These are phyloP conservation scores for Forbesichthys agassizii DNA, from an alignment of 2,113 vertebrate species.

Conservation along the genomic window DNA sequence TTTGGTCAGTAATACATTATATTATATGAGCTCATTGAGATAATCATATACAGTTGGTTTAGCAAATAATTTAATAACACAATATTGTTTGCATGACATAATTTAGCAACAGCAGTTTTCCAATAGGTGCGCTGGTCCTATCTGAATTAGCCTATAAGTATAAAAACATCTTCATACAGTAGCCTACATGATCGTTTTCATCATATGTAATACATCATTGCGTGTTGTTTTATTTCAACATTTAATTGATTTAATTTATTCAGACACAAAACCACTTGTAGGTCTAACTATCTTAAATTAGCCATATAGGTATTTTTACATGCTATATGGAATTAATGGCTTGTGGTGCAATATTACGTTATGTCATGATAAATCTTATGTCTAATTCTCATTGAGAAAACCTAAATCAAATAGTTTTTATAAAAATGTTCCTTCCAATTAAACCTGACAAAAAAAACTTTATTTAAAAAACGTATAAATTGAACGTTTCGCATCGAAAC, in stretches of 20 bases:
- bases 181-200: not conserved
- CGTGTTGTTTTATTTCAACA: too few relatives aligned
- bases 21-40: too few relatives aligned
- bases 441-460: too few relatives aligned
- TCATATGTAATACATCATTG: not conserved
- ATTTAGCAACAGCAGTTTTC: too few relatives aligned
- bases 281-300: constrained; percentile 26
- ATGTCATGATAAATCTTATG: not conserved
- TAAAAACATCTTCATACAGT: not conserved
- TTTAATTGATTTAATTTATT: not conserved
- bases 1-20: constrained; percentile 35
- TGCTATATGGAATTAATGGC: too few relatives aligned
- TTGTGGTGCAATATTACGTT: not conserved
- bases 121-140: not conserved
- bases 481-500: not conserved
- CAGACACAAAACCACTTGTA: not conserved
- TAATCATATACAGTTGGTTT: too few relatives aligned
- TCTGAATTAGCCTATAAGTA: not conserved
- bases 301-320: too few relatives aligned
- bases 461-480: not conserved
- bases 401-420: too few relatives aligned
- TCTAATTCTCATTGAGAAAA: not conserved
- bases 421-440: too few relatives aligned
- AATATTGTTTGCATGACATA: too few relatives aligned
- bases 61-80: too few relatives aligned